phyloP scores from a whole-genome alignment of 2,888 invertebrate species.

The Alloscopus bannaensis region DNA sequence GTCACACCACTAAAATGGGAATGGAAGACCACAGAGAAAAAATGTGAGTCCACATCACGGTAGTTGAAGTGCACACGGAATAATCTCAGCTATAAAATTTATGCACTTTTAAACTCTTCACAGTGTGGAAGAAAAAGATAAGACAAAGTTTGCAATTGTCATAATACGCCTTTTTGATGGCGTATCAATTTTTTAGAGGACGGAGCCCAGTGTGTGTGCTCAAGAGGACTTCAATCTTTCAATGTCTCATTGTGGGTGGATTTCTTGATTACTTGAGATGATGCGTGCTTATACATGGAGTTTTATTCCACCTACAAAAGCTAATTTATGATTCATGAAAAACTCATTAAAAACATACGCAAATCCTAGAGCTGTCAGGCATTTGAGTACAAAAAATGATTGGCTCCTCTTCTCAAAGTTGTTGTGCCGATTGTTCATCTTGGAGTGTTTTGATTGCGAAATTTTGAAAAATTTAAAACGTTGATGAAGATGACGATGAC shows the following conservation, averaged over 20 bases:
- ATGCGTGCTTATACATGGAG: constrained; percentile 16
- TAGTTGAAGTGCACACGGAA: no score
- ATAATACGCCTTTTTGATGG: no score
- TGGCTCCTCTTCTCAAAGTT: constrained; percentile 29
- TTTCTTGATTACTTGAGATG: constrained; percentile 1
- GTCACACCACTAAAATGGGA: constrained; percentile 34
- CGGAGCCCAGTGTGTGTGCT: background rate
- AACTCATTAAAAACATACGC: constrained; percentile 41
- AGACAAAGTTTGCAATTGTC: background rate
- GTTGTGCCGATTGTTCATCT: constrained; percentile 24
- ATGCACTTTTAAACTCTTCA: background rate
- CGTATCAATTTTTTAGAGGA: no score
- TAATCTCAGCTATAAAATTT: constrained; percentile 17
- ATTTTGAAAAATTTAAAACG: constrained; percentile 32
- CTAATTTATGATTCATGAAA: constrained; percentile 59
- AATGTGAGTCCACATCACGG: no score
- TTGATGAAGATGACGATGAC: constrained; percentile 50
- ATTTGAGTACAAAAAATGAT: background rate
- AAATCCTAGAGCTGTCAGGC: constrained; percentile 8
- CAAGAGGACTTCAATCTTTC: no score
- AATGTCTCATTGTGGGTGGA: constrained; percentile 39
- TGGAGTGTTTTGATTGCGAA: constrained; percentile 31
- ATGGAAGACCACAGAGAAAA: constrained; percentile 28
- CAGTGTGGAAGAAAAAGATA: constrained; percentile 15
- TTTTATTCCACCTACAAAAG: constrained; percentile 49